phyloP scores from a whole-genome alignment of 2,888 invertebrate species.

The Xestoiulus laeticollis region DNA sequence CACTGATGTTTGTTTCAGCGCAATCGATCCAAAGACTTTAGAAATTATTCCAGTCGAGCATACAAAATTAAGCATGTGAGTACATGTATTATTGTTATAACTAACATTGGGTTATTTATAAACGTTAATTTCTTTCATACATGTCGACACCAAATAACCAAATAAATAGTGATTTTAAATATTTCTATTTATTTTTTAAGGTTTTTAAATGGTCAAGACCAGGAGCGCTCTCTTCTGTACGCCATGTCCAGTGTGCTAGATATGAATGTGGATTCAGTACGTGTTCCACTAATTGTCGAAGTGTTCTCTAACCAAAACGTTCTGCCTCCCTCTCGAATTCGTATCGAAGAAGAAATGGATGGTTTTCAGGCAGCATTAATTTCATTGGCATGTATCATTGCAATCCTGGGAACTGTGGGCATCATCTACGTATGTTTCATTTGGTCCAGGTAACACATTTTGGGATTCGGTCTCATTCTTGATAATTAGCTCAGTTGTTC shows the following conservation, averaged over 20 bases:
- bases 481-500: neutral
- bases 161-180: too few relatives aligned
- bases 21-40: slow-evolving; percentile 81
- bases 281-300: slow-evolving; percentile 67
- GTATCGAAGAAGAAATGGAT: slow-evolving; percentile 60
- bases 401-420: slow-evolving; percentile 85
- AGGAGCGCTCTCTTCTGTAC: slow-evolving; percentile 62
- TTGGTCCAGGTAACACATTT: slow-evolving; percentile 80
- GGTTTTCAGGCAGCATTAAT: slow-evolving; percentile 88
- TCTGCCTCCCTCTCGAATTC: slow-evolving; percentile 3
- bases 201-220: slow-evolving; percentile 51
- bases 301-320: neutral
- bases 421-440: slow-evolving; percentile 93
- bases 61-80: slow-evolving; percentile 73
- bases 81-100: neutral
- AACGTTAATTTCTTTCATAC: too few relatives aligned
- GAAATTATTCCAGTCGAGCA: slow-evolving; percentile 78
- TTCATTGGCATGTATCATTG: slow-evolving; percentile 86
- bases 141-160: too few relatives aligned
- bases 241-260: slow-evolving; percentile 75
- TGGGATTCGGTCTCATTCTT: neutral
- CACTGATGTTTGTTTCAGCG: slow-evolving; percentile 88
- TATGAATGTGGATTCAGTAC: slow-evolving; percentile 75
- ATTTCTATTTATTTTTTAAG: neutral
- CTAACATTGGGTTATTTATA: neutral